Evolutionary conservation across 2,888 invertebrate genomes (phyloP), one percentile per base, ranked within the genome.

Genomic region (Rotaria magnacalcarata): DNA sequence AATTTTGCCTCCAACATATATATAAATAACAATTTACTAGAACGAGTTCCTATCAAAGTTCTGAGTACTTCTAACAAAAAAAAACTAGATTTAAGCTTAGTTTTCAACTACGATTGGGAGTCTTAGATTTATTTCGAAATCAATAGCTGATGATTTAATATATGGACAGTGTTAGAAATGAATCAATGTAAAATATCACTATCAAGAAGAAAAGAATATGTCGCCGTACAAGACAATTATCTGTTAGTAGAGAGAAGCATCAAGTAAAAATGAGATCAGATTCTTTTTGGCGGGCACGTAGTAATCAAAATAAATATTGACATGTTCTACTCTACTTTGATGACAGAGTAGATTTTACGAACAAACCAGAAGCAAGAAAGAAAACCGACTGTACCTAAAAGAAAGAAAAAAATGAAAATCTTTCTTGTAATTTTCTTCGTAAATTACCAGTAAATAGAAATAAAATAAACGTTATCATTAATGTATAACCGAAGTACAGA

Each of bases 331-430:
- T 91, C 91, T 58, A 91, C 91, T 87, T 91, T 91, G 80, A 91
- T 90, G 10, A 97, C 97, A 92, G 96, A 96, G 93, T 98, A 98
- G 90, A 98, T 98, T 92, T 97, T 97, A 90, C 96, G 93, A 85
- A 98, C 96, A 90, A 98, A 98, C 96, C 96, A 97, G 93, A 97
- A 98, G 92, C 97, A 97, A 85, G 98, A 96, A 92, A 97, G 95
- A 93, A 98, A 98, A 74, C 98, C 98, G 90, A 98, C 96, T 80
- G 96, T 93, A 88, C 94, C 94, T 94, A 90, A 86, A 91, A 89
- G 84, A 88, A 88, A 88, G 88, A 84, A 87, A 87, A 84, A 34
- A 86, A 50, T 4, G 0, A 27, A 60, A 11, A 27, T 27, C 7
- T 11, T 27, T 19, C 5, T 6, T 34, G 8, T 41, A 14, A n/a